phyloP scores from a whole-genome alignment of 1,140 invertebrate species.

The Drosophila pectinifera region DNA sequence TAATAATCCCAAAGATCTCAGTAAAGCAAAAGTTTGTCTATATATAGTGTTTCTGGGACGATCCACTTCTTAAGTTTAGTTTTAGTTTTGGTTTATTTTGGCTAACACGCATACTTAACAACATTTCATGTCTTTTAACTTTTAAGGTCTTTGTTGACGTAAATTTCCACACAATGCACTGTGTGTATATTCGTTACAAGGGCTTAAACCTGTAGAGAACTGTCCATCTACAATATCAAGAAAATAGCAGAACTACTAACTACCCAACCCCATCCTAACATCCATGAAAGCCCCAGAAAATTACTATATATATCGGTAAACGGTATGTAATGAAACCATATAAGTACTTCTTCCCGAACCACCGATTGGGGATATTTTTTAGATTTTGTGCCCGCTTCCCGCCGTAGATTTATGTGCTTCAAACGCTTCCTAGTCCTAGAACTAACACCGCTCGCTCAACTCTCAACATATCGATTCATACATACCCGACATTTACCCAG shows the following conservation, averaged over 20 bases:
- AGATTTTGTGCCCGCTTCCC: conserved; percentile 4
- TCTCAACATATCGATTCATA: not conserved
- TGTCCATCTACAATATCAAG: conserved; percentile 6
- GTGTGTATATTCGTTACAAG: conserved; percentile 51
- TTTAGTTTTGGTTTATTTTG: conserved; percentile 13
- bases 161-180: conserved; percentile 42
- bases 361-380: conserved; percentile 9
- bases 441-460: conserved; percentile 5
- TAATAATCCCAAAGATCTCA: not conserved
- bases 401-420: conserved; percentile 26
- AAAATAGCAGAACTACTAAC: conserved; percentile 22
- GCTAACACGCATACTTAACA: not conserved
- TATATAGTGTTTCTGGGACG: not conserved
- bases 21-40: not conserved
- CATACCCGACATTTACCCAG: not conserved
- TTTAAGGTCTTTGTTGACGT: conserved; percentile 51
- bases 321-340: conserved; percentile 63
- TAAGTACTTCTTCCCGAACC: conserved; percentile 9
- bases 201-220: conserved; percentile 26
- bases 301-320: conserved; percentile 47
- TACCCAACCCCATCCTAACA: not conserved
- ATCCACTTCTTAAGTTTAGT: conserved; percentile 8
- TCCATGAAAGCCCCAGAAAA: conserved; percentile 13
- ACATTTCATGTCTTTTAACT: conserved; percentile 44
- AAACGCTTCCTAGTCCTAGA: not conserved